These are phyloP conservation scores for Puma concolor DNA, from an alignment of 2,113 vertebrate species.

Conservation along the genomic window DNA sequence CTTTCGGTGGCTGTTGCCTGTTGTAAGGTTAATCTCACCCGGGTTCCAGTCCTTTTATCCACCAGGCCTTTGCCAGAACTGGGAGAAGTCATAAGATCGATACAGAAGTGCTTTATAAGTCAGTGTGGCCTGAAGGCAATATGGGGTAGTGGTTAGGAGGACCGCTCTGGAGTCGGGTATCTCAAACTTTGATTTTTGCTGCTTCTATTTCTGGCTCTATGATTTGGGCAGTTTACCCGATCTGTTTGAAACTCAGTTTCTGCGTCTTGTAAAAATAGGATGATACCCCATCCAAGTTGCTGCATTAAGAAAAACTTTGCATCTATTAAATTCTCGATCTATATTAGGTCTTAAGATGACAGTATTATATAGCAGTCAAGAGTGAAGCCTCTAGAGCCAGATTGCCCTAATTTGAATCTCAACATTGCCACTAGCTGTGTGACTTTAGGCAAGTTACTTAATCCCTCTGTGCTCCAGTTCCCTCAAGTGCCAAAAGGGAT, in stretches of 20 bases:
- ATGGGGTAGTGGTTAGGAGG: background rate
- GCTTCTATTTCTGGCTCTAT: background rate
- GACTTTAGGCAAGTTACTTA: background rate
- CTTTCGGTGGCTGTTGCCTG: background rate
- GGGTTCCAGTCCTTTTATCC: background rate
- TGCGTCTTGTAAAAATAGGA: background rate
- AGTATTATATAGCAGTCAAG: background rate
- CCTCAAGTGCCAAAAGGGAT: background rate
- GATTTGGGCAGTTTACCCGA: background rate
- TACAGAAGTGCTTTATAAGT: background rate
- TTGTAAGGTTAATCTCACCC: background rate
- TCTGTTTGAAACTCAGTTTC: slow-evolving; percentile 11
- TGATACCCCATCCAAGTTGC: background rate
- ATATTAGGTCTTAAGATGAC: background rate
- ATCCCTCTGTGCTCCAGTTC: background rate
- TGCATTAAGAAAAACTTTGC: background rate
- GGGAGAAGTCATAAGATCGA: background rate
- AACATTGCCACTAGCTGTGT: background rate
- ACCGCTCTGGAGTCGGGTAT: background rate
- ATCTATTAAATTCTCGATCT: background rate
- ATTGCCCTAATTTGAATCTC: background rate
- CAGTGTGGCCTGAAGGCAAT: background rate
- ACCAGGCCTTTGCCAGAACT: background rate
- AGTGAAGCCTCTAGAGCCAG: background rate
- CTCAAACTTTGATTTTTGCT: background rate